These are phyloP conservation scores for Leucania comma DNA, from an alignment of 2,888 invertebrate genomes.

Conservation along the genomic window DNA sequence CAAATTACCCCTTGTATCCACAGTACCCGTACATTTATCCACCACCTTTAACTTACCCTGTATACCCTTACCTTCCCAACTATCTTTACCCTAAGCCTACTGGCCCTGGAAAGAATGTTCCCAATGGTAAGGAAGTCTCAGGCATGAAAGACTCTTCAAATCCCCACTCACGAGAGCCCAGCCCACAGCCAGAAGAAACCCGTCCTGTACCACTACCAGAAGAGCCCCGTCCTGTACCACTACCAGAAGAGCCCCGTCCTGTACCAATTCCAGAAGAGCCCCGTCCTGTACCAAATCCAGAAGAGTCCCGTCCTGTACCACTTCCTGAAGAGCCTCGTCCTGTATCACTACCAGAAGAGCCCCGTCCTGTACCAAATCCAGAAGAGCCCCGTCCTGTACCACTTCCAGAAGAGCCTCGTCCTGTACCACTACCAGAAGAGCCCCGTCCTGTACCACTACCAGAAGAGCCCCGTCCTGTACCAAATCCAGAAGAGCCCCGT, in stretches of 20 bases:
- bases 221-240: neutral
- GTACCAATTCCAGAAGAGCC: neutral
- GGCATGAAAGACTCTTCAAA: neutral
- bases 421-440: neutral
- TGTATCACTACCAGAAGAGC: too few relatives aligned
- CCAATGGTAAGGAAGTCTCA: neutral
- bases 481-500: neutral
- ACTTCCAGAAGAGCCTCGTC: neutral
- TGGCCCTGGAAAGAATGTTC: neutral
- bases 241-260: neutral
- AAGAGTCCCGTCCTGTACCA: neutral
- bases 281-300: neutral
- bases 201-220: neutral
- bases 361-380: neutral
- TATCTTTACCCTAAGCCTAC: slow-evolving; percentile 2
- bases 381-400: neutral
- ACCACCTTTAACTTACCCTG: slow-evolving; percentile 28
- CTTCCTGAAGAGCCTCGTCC: neutral
- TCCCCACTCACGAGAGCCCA: neutral
- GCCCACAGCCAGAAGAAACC: neutral
- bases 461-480: neutral
- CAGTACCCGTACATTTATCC: slow-evolving; percentile 46
- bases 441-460: neutral
- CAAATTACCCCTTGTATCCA: slow-evolving; percentile 26
- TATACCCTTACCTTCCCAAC: slow-evolving; percentile 16